Evolutionary conservation across 2,113 vertebrate species (phyloP), one percentile per base, ranked within the genome.

Genomic region (Lasiurus borealis): DNA sequence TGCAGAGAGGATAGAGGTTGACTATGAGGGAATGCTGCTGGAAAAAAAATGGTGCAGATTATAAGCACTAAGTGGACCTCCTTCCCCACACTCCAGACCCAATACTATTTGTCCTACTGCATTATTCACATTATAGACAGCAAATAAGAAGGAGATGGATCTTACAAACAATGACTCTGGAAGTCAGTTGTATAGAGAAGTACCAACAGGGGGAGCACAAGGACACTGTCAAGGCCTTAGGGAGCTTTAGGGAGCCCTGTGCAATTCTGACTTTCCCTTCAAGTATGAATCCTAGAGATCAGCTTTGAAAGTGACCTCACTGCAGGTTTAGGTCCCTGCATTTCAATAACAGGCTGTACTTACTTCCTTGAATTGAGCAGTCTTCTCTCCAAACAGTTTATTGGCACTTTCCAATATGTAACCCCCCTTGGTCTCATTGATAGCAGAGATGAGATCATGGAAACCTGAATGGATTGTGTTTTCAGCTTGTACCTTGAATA

Each of bases 361-460:
- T 95, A 98, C 98, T 68, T 98, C 95, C 48, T 93, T 96, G 91
- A 98, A 98, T 0, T 82, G 88, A 0, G 86, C 94, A 19, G 97
- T 96, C 66, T 98, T 96, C 97, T 98, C 98, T 91, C 97, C 98
- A 92, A 98, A 98, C 14, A 98, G 96, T 66, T 97, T 96, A 76
- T 98, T 98, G 95, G 95, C 97, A 89, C 97, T 98, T 85, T 97
- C 97, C 52, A 98, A 40, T 52, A 96, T 73, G 62, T 97, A 98
- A 29, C 71, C 91, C n/a, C 89, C 95, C 1, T 81, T 88, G 3
- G 93, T 87, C 31, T 95, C 34, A 31, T 88, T 98, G 88, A 98
- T 71, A 29, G 94, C 94, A 52, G 95, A 91, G 71, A 92, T 75
- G 69, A 98, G 96, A 50, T 83, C 85, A 23, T 83, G 84, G 95